These are phyloP conservation scores for Agrochola lota DNA, from an alignment of 2,888 invertebrate genomes.

Conservation along the genomic window DNA sequence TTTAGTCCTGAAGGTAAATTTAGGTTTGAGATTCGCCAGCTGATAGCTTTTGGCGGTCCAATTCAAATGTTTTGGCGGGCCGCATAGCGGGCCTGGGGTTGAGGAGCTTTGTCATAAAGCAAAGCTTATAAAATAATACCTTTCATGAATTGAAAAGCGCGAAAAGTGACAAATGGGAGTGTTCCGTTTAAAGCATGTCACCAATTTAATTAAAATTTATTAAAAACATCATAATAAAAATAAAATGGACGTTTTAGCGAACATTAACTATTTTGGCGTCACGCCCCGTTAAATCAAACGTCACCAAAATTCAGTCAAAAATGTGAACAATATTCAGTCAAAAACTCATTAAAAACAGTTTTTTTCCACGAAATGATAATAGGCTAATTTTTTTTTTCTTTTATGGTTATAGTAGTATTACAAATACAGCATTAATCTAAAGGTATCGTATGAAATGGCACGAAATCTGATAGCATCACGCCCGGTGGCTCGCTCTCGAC, in stretches of 20 bases:
- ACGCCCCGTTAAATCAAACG: slow-evolving; percentile 29
- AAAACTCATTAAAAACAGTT: slow-evolving; percentile 21
- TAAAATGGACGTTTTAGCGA: background rate
- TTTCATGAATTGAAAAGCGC: slow-evolving; percentile 6
- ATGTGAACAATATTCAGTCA: slow-evolving; percentile 43
- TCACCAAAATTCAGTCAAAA: slow-evolving; percentile 43
- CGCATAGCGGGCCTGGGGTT: too few species aligned
- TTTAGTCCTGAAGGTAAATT: too few species aligned
- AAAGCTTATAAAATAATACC: slow-evolving; percentile 32
- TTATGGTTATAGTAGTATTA: slow-evolving; percentile 45
- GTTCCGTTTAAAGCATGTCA: slow-evolving; percentile 25
- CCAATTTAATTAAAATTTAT: slow-evolving; percentile 54
- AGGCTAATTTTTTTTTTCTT: slow-evolving; percentile 13
- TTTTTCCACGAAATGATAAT: slow-evolving; percentile 26
- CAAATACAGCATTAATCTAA: slow-evolving; percentile 61
- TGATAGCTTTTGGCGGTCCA: too few species aligned
- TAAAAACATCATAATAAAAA: slow-evolving; percentile 40
- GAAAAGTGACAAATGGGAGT: slow-evolving; percentile 21
- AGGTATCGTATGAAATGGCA: slow-evolving; percentile 72
- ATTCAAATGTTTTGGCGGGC: too few species aligned
- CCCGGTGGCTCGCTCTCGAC: slow-evolving; percentile 79
- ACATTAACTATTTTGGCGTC: slow-evolving; percentile 23
- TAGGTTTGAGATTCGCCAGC: too few species aligned
- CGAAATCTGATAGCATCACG: slow-evolving; percentile 77
- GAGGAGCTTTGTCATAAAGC: background rate